Conservation (phyloP, 1,140 invertebrate genomes). For the Belonocnema kinseyi region DNA sequence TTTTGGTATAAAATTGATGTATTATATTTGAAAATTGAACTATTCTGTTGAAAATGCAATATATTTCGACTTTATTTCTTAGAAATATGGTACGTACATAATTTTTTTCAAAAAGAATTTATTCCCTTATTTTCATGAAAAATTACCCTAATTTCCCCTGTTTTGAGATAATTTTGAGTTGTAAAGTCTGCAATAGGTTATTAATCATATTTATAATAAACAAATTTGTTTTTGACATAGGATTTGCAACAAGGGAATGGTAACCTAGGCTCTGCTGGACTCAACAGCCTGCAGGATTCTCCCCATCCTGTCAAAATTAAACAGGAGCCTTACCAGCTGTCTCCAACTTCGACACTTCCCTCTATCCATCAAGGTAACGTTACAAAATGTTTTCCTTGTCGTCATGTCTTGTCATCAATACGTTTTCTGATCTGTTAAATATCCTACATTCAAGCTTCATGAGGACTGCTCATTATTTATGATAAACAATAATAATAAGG, state of each 20-base stretch:
- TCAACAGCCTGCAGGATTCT: constrained; percentile 58
- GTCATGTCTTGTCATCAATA: background rate
- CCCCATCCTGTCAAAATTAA: constrained; percentile 66
- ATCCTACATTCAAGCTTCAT: background rate
- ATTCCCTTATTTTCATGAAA: too few species aligned
- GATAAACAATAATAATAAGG: too few species aligned
- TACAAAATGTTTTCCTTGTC: background rate
- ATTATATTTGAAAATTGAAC: too few species aligned
- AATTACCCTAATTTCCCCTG: too few species aligned
- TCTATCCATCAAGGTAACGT: constrained; percentile 66
- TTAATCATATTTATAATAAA: constrained; percentile 6
- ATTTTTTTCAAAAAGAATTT: too few species aligned
- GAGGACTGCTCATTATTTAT: too few species aligned
- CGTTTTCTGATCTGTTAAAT: background rate
- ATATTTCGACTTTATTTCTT: too few species aligned
- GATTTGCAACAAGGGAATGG: constrained; percentile 66
- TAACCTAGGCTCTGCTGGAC: constrained; percentile 49
- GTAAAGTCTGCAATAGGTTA: constrained; percentile 34
- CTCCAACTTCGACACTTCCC: constrained; percentile 60
- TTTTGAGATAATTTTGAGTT: too few species aligned
- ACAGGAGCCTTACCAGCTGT: constrained; percentile 66
- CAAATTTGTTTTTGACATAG: constrained; percentile 50
- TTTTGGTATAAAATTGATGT: too few species aligned
- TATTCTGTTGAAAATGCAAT: too few species aligned
- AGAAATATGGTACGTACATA: too few species aligned